Evolutionary conservation across 2,797 vertebrate genomes (phyloP).

Genomic region (Poecile montanus): DNA sequence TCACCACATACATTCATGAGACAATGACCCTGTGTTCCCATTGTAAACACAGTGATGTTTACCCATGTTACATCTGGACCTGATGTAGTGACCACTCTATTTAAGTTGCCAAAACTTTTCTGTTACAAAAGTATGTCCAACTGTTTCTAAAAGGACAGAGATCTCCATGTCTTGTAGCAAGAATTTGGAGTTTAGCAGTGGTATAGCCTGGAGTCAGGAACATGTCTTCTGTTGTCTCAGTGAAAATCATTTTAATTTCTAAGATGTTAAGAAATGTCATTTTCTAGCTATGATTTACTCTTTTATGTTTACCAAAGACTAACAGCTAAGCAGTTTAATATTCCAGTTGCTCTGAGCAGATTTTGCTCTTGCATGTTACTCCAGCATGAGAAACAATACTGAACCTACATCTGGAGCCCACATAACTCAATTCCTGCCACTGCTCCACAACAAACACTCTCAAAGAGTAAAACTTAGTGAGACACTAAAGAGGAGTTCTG

Average conservation of each 20-base stretch:
- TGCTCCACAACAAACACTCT: neutral
- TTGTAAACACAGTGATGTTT: neutral
- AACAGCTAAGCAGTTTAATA: slow-evolving; percentile 8
- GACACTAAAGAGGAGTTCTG: neutral
- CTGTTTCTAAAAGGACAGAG: neutral
- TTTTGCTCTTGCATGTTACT: slow-evolving; percentile 13
- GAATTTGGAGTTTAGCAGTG: neutral
- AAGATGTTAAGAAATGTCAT: slow-evolving; percentile 14
- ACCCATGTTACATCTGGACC: neutral
- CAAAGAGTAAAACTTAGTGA: slow-evolving; percentile 1
- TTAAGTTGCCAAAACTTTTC: slow-evolving; percentile 16
- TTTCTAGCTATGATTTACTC: slow-evolving; percentile 10
- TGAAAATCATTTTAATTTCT: slow-evolving; percentile 6
- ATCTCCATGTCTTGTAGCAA: neutral
- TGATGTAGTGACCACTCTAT: neutral
- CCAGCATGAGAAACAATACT: neutral
- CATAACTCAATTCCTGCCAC: slow-evolving; percentile 4
- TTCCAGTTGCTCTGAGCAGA: neutral
- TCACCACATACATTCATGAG: neutral
- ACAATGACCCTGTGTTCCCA: slow-evolving; percentile 13
- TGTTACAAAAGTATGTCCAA: neutral
- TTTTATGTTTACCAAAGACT: slow-evolving; percentile 15
- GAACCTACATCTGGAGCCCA: slow-evolving; percentile 38
- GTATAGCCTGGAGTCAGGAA: neutral
- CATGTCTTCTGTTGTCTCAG: neutral